Evolutionary conservation across 1,140 invertebrate species (phyloP), one percentile per base, ranked within the genome.

Genomic region (Scaptomyza hsui): DNA sequence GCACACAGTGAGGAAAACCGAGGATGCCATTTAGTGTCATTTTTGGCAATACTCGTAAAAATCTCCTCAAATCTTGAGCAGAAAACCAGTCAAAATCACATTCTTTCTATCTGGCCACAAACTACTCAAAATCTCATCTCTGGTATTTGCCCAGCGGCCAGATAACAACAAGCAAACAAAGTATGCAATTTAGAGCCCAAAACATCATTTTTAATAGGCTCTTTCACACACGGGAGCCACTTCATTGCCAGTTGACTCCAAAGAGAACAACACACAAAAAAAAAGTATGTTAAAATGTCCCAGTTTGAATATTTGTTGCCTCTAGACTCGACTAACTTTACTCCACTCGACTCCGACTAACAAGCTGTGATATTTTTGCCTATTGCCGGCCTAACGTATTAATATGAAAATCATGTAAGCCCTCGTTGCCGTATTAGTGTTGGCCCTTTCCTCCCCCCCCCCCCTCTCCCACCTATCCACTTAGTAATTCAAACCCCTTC

Each of bases 371-470:
- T 21, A 4, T 4, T 1, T 29, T 5, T 9, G 26, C 26, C 26
- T 29, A 37, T 49, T 49, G 56, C 39, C n/a, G 26, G 41, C 39
- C 65, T 29, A 7, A 24, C 21, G 18, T 60, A 70, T 70, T 70
- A 70, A 70, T 70, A 64, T 70, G 60, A 70, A 64, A 70, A 64
- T 63, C 67, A 63, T 70, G 65, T 53, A 49, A 63, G 67, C 61
- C 51, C 60, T 49, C 51, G 60, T 64, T 70, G 67, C 60, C 49
- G 59, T 56, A 63, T 69, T 63, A 63, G 1, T 9, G 65, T 63
- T 21, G 21, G 7, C 39, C 13, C 39, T 37, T n/a, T 6, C 2
- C 12, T n/a, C 12, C 32, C 32, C 32, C 12, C 12, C 4, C 21
- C 19, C 32, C 3, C 1, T 15, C 26, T 2, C 61, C 9, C 15